These are phyloP conservation scores for Cephalopachus bancanus DNA, from an alignment of 2,797 vertebrate genomes.

Conservation along the genomic window DNA sequence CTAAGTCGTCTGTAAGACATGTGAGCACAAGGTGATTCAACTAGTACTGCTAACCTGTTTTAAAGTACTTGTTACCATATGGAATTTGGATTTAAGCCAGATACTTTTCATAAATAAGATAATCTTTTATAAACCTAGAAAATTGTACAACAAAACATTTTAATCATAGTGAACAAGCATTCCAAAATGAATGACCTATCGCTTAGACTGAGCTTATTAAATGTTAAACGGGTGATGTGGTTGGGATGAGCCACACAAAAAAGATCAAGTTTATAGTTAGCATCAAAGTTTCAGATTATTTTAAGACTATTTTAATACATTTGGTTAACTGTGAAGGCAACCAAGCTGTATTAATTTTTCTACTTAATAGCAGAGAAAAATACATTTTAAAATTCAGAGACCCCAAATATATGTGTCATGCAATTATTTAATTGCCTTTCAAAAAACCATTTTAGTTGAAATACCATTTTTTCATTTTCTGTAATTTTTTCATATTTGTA, in stretches of 20 bases:
- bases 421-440: constrained; percentile 71
- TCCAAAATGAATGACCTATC: background rate
- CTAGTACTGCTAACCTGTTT: constrained; percentile 62
- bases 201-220: constrained; percentile 49
- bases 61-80: constrained; percentile 5
- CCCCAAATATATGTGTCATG: constrained; percentile 71
- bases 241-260: background rate
- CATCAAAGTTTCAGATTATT: constrained; percentile 46
- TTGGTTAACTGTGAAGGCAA: constrained; percentile 37
- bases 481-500: constrained; percentile 67
- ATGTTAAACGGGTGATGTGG: background rate
- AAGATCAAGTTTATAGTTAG: constrained; percentile 13
- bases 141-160: background rate
- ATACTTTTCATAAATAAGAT: constrained; percentile 23
- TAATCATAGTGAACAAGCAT: constrained; percentile 37
- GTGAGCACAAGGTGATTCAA: constrained; percentile 63
- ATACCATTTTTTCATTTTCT: constrained; percentile 72
- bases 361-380: constrained; percentile 72
- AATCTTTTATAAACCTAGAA: constrained; percentile 32
- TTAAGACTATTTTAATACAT: background rate
- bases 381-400: constrained; percentile 75
- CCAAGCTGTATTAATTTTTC: constrained; percentile 57
- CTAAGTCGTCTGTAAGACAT: constrained; percentile 69
- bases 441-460: constrained; percentile 70
- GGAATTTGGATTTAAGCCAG: constrained; percentile 48